Conservation (phyloP, 2,797 vertebrate species). For the Lutjanus argentimaculatus region DNA sequence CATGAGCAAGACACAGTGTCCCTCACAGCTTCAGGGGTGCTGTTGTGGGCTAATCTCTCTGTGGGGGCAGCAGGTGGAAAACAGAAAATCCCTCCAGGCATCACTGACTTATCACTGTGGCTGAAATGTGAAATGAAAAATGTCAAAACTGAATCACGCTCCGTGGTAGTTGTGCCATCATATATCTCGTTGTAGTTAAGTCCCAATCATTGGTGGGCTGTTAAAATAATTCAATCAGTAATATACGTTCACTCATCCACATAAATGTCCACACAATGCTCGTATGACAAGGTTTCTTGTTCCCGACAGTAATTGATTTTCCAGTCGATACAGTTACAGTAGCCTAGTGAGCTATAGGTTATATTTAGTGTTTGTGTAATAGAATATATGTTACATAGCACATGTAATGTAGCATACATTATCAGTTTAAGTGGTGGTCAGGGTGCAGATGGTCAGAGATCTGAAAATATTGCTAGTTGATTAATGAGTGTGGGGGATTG, state of each 20-base stretch:
- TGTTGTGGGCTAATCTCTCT: constrained; percentile 65
- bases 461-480: constrained; percentile 23
- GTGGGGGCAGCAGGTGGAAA: constrained; percentile 61
- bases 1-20: constrained; percentile 58
- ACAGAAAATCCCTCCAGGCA: constrained; percentile 63
- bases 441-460: constrained; percentile 37
- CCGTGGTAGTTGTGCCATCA: constrained; percentile 5
- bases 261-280: background rate
- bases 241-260: background rate
- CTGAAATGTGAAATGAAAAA: constrained; percentile 53
- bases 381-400: constrained; percentile 4
- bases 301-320: constrained; percentile 49
- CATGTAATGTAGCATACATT: constrained; percentile 4
- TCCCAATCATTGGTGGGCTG: constrained; percentile 10
- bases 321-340: constrained; percentile 20
- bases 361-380: constrained; percentile 28
- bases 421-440: constrained; percentile 14
- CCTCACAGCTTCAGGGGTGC: constrained; percentile 42
- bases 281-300: constrained; percentile 22
- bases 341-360: constrained; percentile 13
- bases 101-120: constrained; percentile 51
- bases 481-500: constrained; percentile 31
- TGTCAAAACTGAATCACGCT: constrained; percentile 25
- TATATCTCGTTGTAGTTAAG: constrained; percentile 17
- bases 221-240: constrained; percentile 36